Base-by-base conservation (phyloP, 2,113 vertebrate genomes). In the Platycercus adscitus region DNA sequence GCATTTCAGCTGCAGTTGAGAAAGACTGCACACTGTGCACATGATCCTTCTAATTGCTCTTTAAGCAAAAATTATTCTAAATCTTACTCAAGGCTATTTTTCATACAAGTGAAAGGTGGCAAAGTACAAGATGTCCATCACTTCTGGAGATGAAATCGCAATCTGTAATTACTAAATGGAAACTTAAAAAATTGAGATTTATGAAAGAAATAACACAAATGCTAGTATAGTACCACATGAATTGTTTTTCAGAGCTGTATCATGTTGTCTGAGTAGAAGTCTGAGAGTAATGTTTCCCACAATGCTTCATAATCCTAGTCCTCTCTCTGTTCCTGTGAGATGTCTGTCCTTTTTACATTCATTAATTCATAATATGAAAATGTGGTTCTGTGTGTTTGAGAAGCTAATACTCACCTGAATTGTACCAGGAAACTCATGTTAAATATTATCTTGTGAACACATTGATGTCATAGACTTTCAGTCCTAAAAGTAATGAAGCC, bases 261-360 rank as follows among this genome's bases (percentile, higher is more conserved):
- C 47, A 2, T n/a, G 31, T 11, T 56, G 3, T 28, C 18, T 66
- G 21, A 56, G 11, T 35, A 47, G 21, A 85, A 23, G 10, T n/a
- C 17, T 52, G 14, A 9, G 26, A 61, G 66, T 46, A 78, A n/a
- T 25, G 11, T 61, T 73, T 79, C 21, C 43, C 20, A 56, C 18
- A 66, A 41, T 20, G 9, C 3, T 60, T 7, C 7, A 6, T 17
- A 64, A 5, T 4, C 5, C 8, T 17, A 60, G 6, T 4, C 5
- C 8, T 82, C 13, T 60, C 21, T 66, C 24, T 2, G 0, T 41
- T 88, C 77, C 44, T 50, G 7, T 26, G 7, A 29, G 14, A 12
- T 17, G 4, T 25, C 20, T 68, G 14, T 35, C 2, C 4, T 29
- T 58, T 68, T 61, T 31, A n/a, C 8, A 55, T 49, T 80, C 4